Evolutionary conservation across 1,140 invertebrate genomes (phyloP).

Genomic region (Homarus americanus): DNA sequence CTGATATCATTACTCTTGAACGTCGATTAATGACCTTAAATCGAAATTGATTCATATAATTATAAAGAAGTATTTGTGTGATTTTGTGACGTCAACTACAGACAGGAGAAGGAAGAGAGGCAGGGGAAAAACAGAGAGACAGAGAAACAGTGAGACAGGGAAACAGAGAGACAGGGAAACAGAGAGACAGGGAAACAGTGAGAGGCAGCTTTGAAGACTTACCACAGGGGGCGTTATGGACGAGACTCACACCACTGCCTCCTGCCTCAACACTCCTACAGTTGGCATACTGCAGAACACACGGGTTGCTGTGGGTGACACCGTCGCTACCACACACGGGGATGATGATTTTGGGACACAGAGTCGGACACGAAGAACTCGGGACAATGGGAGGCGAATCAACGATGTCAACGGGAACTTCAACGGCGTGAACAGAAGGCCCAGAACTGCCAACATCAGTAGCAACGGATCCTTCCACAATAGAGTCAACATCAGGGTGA

Average conservation of each 20-base stretch:
- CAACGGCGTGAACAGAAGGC: background rate
- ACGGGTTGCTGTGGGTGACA: background rate
- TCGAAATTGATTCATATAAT: no score
- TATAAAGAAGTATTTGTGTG: no score
- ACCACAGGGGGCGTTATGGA: background rate
- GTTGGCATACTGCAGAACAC: background rate
- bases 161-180: no score
- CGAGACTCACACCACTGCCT: background rate
- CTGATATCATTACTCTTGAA: no score
- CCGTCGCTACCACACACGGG: slow-evolving; percentile 9
- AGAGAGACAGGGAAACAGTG: no score
- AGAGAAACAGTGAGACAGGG: no score
- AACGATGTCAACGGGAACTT: no score
- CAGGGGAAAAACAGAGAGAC: no score
- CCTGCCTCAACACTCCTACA: background rate
- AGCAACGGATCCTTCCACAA: background rate
- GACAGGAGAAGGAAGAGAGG: no score
- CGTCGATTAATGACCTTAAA: no score
- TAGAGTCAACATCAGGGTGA: background rate
- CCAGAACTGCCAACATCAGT: background rate
- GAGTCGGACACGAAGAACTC: background rate
- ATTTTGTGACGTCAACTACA: no score
- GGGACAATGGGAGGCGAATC: background rate
- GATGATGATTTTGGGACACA: background rate
- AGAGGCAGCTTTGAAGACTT: no score